phyloP scores from a whole-genome alignment of 37 sponge, comb jelly and placozoan genomes.

The Hormiphora californensis region DNA sequence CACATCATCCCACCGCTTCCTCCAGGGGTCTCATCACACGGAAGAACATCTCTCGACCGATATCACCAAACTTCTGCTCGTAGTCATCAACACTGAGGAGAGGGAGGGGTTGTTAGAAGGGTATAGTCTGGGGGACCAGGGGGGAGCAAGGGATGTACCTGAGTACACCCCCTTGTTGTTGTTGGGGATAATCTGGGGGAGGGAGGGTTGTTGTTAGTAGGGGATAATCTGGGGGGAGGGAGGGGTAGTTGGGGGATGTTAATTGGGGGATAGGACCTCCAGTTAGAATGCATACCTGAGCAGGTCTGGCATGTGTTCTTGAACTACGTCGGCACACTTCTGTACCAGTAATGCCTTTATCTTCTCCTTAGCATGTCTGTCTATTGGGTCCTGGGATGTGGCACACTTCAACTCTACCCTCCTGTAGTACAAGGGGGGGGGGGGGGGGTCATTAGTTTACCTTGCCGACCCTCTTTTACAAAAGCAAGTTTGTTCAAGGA shows the following conservation, averaged over 20 bases:
- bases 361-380: conserved; percentile 49
- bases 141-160: no score
- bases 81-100: conserved; percentile 50
- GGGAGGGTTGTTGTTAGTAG: no score
- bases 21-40: background rate
- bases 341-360: background rate
- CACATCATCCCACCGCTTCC: no score
- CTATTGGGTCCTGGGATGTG: conserved; percentile 46
- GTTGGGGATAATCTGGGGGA: no score
- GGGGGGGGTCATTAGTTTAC: background rate
- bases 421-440: background rate
- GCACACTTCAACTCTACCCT: conserved; percentile 46
- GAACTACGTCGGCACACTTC: conserved; percentile 50
- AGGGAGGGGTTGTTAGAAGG: no score
- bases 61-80: conserved; percentile 52
- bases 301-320: conserved; percentile 21
- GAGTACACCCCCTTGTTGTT: no score
- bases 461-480: no score
- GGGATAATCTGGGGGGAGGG: no score
- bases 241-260: no score
- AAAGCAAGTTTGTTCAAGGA: no score
- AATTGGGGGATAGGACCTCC: no score
- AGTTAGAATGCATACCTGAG: conserved; percentile 37
- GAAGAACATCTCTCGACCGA: conserved; percentile 40
- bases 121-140: no score